Conservation (phyloP, 2,113 vertebrate species). For the Sciurus niger region DNA sequence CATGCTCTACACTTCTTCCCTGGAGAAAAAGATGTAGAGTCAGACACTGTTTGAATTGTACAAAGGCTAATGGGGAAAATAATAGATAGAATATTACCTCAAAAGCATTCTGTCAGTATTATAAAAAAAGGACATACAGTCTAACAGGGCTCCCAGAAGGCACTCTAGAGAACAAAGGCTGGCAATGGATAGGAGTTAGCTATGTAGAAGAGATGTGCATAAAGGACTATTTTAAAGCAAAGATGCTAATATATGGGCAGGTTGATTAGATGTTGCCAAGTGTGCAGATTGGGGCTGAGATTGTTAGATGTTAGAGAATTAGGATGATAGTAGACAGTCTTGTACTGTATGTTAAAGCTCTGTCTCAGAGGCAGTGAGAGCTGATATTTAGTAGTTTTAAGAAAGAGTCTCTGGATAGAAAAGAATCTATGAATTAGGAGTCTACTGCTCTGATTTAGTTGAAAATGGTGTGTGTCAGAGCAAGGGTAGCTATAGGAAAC, state of each 20-base stretch:
- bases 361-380: not conserved
- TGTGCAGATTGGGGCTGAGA: not conserved
- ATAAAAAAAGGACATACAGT: not conserved
- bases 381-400: not conserved
- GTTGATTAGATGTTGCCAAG: not conserved
- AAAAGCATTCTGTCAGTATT: not conserved
- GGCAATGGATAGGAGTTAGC: not conserved
- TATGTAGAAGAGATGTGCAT: not conserved
- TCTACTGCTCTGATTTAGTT: not conserved
- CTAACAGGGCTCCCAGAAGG: not conserved
- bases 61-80: not conserved
- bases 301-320: not conserved
- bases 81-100: not conserved
- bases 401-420: not conserved
- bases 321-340: not conserved
- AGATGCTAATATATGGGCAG: not conserved
- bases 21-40: not conserved
- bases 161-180: not conserved
- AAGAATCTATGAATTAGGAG: not conserved
- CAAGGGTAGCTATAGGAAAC: not conserved
- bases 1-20: not conserved
- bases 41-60: not conserved
- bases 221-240: not conserved
- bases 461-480: not conserved
- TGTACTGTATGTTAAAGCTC: not conserved